Conservation (phyloP, 2,888 invertebrate genomes). For the Bombylius major region DNA sequence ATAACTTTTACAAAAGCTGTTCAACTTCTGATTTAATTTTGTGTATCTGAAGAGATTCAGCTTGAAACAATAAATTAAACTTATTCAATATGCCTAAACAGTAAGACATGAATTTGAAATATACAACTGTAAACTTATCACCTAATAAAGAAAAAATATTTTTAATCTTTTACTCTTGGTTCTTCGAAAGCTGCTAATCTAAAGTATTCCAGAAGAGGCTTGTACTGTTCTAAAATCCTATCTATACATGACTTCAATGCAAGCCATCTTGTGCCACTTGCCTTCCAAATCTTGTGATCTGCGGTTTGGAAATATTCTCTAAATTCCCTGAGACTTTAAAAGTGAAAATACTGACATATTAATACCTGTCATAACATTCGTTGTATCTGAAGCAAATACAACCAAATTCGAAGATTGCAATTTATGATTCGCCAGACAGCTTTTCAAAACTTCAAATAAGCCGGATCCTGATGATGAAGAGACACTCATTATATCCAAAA, state of each 20-base stretch:
- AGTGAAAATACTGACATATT: neutral
- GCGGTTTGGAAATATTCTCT: neutral
- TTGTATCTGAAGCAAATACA: neutral
- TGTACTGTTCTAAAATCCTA: neutral
- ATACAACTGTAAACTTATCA: no score
- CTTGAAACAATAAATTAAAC: no score
- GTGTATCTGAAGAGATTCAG: no score
- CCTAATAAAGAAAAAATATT: no score
- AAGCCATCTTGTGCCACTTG: neutral
- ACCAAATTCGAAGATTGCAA: neutral
- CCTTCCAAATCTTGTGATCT: neutral
- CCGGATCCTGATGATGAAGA: neutral
- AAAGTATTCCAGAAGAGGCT: neutral
- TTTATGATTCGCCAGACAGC: neutral
- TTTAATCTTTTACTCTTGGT: neutral
- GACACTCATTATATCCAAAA: neutral
- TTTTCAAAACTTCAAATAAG: neutral
- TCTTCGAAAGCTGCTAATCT: neutral
- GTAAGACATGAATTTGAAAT: no score
- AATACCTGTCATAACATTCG: neutral
- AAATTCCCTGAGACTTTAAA: neutral
- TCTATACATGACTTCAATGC: neutral
- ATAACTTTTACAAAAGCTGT: no score
- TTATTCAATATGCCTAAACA: no score
- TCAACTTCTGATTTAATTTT: no score